Evolutionary conservation across 2,888 invertebrate species (phyloP).

Genomic region (Ceratothoa steindachneri): DNA sequence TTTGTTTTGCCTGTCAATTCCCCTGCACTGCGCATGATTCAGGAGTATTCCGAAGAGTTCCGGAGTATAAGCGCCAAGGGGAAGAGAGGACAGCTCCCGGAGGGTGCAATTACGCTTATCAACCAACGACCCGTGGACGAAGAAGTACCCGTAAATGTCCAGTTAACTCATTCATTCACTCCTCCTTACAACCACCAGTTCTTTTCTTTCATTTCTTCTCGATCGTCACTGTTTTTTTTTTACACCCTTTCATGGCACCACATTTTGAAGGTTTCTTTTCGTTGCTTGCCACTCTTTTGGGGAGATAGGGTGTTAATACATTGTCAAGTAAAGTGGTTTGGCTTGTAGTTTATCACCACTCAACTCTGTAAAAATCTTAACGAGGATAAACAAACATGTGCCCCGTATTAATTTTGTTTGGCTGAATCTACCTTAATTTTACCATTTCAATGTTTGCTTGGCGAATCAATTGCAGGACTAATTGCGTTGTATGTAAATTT

Average conservation of each 20-base stretch:
- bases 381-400: too few species aligned
- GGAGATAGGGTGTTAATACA: too few species aligned
- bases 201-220: background rate
- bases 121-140: constrained; percentile 92
- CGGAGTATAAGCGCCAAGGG: constrained; percentile 67
- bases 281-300: too few species aligned
- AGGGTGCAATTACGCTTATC: constrained; percentile 88
- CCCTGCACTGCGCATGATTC: constrained; percentile 49
- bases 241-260: background rate
- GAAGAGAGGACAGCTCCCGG: constrained; percentile 83
- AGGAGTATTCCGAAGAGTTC: constrained; percentile 97
- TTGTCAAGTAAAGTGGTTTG: too few species aligned
- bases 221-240: background rate
- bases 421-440: too few species aligned
- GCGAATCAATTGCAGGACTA: too few species aligned
- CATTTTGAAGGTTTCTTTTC: background rate
- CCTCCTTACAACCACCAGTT: background rate
- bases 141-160: constrained; percentile 57
- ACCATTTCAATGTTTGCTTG: too few species aligned
- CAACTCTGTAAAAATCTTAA: too few species aligned
- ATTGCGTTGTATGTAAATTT: too few species aligned
- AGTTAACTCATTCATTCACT: background rate
- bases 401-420: too few species aligned
- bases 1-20: constrained; percentile 23
- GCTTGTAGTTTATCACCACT: too few species aligned